phyloP scores from a whole-genome alignment of 2,797 vertebrate species.

The Rhadinocentrus ornatus region DNA sequence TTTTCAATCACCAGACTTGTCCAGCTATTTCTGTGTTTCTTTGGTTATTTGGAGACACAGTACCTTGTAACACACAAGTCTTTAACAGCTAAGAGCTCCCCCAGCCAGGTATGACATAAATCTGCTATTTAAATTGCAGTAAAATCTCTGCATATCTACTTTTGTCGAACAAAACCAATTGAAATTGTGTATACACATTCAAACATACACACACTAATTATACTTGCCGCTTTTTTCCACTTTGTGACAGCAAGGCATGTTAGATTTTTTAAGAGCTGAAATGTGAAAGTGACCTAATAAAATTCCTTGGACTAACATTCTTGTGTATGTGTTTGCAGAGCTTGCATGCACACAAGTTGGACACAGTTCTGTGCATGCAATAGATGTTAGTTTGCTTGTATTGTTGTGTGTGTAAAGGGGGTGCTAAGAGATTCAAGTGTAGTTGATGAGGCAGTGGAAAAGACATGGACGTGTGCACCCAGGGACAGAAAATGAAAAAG shows the following conservation, averaged over 20 bases:
- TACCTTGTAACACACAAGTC: conserved; percentile 27
- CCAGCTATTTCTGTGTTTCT: conserved; percentile 24
- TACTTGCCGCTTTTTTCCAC: conserved; percentile 8
- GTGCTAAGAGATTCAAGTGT: neutral
- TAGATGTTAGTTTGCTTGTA: conserved; percentile 6
- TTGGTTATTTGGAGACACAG: conserved; percentile 27
- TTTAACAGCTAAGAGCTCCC: neutral
- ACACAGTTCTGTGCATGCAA: conserved; percentile 29
- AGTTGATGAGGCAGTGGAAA: neutral
- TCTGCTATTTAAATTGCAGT: conserved; percentile 5
- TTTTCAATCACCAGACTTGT: conserved; percentile 34
- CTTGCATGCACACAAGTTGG: too few relatives aligned
- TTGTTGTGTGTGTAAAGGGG: neutral
- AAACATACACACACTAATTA: neutral
- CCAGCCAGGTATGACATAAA: conserved; percentile 22
- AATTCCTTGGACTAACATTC: conserved; percentile 64
- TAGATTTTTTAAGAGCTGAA: conserved; percentile 35
- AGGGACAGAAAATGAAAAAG: neutral
- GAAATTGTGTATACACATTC: conserved; percentile 6
- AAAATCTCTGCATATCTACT: conserved; percentile 17
- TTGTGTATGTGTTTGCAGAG: conserved; percentile 54
- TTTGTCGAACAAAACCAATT: conserved; percentile 21
- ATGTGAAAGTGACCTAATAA: conserved; percentile 41
- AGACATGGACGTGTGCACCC: neutral
- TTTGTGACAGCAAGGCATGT: conserved; percentile 10